Conservation (phyloP, 1,140 invertebrate species). For the Brachionus angularis region DNA sequence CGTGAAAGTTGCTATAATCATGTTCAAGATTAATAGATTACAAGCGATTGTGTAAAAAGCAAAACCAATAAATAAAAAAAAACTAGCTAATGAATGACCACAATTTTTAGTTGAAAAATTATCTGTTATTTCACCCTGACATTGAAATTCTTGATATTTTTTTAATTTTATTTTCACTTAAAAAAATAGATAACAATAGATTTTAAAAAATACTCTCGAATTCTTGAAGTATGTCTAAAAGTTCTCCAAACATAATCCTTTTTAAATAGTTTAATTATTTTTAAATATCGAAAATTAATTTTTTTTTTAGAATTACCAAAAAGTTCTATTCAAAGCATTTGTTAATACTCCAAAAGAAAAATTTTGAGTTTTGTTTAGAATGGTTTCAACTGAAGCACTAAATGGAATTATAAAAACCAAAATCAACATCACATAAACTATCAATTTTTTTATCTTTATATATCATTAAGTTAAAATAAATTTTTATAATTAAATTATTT, state of each 20-base stretch:
- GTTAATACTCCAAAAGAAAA: conserved; percentile 25
- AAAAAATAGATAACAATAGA: neutral
- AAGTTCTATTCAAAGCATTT: conserved; percentile 13
- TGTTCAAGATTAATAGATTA: conserved; percentile 35
- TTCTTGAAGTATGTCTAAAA: conserved; percentile 25
- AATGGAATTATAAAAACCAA: conserved; percentile 38
- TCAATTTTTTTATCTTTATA: conserved; percentile 4
- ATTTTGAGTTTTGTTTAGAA: conserved; percentile 34
- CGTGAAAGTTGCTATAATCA: conserved; percentile 42
- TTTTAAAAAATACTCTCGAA: neutral
- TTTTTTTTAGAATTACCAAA: conserved; percentile 29
- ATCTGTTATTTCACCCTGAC: conserved; percentile 3
- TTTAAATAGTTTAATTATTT: neutral
- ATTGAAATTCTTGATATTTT: conserved; percentile 15
- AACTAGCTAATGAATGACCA: conserved; percentile 7
- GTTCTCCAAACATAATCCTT: conserved; percentile 40
- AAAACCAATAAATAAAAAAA: conserved; percentile 32
- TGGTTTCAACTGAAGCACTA: conserved; percentile 10
- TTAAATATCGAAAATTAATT: neutral
- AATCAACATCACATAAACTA: conserved; percentile 41
- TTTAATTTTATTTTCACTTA: neutral
- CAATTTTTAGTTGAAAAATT: neutral
- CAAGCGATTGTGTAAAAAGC: conserved; percentile 34
- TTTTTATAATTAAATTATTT: neutral
- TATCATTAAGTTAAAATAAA: neutral